These are phyloP conservation scores for Cassiopea andromeda DNA, from an alignment of 30 jellyfish, hydroid and myxozoan genomes.

Conservation along the genomic window DNA sequence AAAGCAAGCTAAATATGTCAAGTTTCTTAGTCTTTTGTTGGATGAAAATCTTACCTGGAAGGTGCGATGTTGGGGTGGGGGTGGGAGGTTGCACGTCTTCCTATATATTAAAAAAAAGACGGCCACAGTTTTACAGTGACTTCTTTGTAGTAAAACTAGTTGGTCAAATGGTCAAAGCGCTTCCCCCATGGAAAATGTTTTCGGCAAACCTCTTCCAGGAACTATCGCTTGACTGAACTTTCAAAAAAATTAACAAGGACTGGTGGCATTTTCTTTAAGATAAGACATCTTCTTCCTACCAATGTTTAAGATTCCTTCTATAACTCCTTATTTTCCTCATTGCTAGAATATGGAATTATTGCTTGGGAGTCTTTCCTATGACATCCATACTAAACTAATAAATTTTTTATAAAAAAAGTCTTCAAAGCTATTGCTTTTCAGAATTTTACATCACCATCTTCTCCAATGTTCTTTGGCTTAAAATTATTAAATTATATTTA, in stretches of 20 bases:
- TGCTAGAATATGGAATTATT: background rate
- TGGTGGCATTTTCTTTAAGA: background rate
- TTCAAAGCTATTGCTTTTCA: slow-evolving; percentile 38
- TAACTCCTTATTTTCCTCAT: background rate
- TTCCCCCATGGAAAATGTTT: too few species aligned
- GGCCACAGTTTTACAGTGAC: too few species aligned
- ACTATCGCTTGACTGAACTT: background rate
- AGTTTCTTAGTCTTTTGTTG: background rate
- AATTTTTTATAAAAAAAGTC: slow-evolving; percentile 31
- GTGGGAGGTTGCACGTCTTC: too few species aligned
- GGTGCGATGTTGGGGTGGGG: background rate
- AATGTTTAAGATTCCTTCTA: background rate
- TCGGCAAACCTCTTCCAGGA: too few species aligned
- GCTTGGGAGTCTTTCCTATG: background rate
- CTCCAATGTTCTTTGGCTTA: background rate
- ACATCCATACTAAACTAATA: background rate
- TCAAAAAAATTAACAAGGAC: background rate
- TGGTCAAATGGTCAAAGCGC: too few species aligned
- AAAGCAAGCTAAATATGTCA: background rate
- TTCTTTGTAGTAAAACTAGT: too few species aligned
- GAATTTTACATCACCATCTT: slow-evolving; percentile 28
- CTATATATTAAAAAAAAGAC: too few species aligned
- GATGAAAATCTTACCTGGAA: background rate
- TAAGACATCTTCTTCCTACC: background rate
- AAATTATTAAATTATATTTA: slow-evolving; percentile 4